Evolutionary conservation across 2,113 vertebrate genomes (phyloP), one percentile per base, ranked within the genome.

Genomic region (Elgaria multicarinata): DNA sequence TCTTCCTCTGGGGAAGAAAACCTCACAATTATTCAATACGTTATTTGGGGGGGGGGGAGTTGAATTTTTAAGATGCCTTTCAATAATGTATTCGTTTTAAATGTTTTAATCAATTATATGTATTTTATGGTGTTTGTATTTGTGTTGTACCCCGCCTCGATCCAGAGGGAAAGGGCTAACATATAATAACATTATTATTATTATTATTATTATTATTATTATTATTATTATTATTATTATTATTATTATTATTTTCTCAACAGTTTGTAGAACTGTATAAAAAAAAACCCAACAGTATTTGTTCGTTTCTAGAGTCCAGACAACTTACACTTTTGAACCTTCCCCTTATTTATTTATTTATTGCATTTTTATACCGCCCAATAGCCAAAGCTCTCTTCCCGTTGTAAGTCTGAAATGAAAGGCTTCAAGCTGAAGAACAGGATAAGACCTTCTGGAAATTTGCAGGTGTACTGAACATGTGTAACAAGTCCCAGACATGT

Each of bases 401-500:
- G 26, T 28, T n/a, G 31, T 3, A 1, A 26, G 46, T 1, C 33
- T 26, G 33, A 86, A 87, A 89, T 85, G 69, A 83, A 76, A 83
- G 28, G 4, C 20, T 20, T 83, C n/a, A 66, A 72, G 18, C 2
- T 31, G 42, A 66, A 42, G 31, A 26, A 39, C 46, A 24, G 22
- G 3, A 77, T 50, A 26, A 46, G 44, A 58, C 62, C 4, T 81
- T 91, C 78, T 80, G 31, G 39, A 80, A 24, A 16, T 42, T 85
- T 89, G 85, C 39, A 87, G 44, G 42, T 85, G 36, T 90, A 80
- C 87, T 58, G 33, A 90, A 83, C 74, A 33, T 92, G 26, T 90
- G 92, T 79, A 87, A 92, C 90, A 85, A 93, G 22, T 78, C 78
- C 46, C 93, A 82, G 87, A 90, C 33, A 18, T 33, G 87, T 22